Evolutionary conservation across 2,888 invertebrate genomes (phyloP).

Genomic region (Lithosia quadra): DNA sequence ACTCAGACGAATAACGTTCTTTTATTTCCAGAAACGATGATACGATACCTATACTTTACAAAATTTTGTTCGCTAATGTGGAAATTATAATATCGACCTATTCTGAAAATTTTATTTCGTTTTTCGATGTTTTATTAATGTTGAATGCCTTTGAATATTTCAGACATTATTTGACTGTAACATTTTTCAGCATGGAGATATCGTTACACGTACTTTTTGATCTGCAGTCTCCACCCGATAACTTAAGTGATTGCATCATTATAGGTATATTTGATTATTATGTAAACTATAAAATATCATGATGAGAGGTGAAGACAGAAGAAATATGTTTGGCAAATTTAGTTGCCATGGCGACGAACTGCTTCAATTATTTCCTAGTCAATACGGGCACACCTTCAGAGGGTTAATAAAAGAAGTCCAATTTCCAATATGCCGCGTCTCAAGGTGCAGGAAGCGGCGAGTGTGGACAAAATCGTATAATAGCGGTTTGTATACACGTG

Average conservation of each 20-base stretch:
- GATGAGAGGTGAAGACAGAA: not conserved
- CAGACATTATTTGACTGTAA: constrained; percentile 17
- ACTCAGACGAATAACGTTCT: constrained; percentile 37
- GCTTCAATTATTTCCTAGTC: not conserved
- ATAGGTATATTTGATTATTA: too few relatives aligned
- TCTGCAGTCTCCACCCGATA: too few relatives aligned
- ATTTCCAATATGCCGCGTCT: constrained; percentile 25
- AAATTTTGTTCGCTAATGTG: constrained; percentile 29
- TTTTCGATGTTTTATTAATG: constrained; percentile 26
- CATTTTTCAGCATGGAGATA: constrained; percentile 5
- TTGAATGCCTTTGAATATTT: constrained; percentile 30
- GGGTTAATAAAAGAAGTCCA: not conserved
- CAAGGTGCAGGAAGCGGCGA: constrained; percentile 55
- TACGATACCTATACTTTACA: constrained; percentile 22
- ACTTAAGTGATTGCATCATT: too few relatives aligned
- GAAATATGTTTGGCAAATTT: not conserved
- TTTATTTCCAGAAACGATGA: constrained; percentile 14
- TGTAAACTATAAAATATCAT: too few relatives aligned
- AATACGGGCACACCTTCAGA: constrained; percentile 3
- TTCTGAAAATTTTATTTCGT: constrained; percentile 28
- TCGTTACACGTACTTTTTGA: too few relatives aligned
- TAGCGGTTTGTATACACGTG: constrained; percentile 61
- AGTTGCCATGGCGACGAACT: not conserved
- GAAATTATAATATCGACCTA: constrained; percentile 39
- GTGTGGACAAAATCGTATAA: constrained; percentile 43